Evolutionary conservation across 2,888 invertebrate genomes (phyloP).

Genomic region (Gortyna flavago): DNA sequence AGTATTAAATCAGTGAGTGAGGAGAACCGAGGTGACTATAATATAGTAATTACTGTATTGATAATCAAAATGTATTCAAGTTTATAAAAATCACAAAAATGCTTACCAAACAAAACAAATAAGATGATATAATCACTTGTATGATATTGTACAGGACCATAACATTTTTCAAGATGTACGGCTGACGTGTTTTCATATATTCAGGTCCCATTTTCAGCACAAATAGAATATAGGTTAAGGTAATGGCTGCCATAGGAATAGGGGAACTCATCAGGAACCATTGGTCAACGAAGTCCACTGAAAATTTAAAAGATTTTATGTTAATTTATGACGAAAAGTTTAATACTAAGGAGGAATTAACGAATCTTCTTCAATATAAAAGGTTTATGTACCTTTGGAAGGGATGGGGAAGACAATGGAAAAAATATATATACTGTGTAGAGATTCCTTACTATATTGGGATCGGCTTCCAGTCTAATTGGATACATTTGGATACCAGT

Average conservation of each 20-base stretch:
- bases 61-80: neutral
- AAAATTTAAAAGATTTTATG: conserved; percentile 1
- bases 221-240: conserved; percentile 91
- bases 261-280: conserved; percentile 92
- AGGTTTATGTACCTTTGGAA: too few species aligned
- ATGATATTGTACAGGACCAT: conserved; percentile 95
- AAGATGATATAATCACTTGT: conserved; percentile 95
- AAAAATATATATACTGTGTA: too few species aligned
- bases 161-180: conserved; percentile 92
- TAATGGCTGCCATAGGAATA: conserved; percentile 88
- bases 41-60: neutral
- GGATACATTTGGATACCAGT: too few species aligned
- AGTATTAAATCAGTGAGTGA: neutral
- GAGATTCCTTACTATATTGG: too few species aligned
- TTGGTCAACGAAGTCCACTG: conserved; percentile 80
- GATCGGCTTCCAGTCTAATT: too few species aligned
- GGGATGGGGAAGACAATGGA: too few species aligned
- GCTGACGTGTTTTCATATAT: conserved; percentile 92
- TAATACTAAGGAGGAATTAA: neutral
- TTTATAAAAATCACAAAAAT: neutral
- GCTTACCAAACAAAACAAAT: conserved; percentile 80
- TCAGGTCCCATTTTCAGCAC: conserved; percentile 92
- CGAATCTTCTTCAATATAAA: too few species aligned
- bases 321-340: neutral
- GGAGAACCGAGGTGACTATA: neutral